phyloP scores from a whole-genome alignment of 2,888 invertebrate genomes.

The Toxonevra muliebris region DNA sequence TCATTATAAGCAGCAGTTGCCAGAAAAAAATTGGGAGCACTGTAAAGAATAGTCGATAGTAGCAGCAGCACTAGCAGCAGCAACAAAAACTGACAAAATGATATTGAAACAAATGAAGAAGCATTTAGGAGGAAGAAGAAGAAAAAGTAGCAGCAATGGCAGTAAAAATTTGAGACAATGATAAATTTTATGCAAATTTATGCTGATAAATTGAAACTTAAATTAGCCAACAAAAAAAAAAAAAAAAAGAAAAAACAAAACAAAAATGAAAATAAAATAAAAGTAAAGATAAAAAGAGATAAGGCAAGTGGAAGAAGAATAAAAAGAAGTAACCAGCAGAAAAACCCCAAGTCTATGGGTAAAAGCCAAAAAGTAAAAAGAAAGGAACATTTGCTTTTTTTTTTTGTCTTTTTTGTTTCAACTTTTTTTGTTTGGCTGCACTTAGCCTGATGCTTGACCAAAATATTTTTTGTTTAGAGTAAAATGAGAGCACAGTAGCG shows the following conservation, averaged over 20 bases:
- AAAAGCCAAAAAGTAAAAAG: too few relatives aligned
- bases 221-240: constrained; percentile 28
- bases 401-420: neutral
- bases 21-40: neutral
- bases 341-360: neutral
- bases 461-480: neutral
- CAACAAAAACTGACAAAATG: neutral
- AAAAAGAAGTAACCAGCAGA: constrained; percentile 8
- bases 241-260: neutral
- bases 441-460: constrained; percentile 18
- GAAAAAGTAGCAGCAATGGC: neutral
- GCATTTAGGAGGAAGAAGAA: neutral
- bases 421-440: too few relatives aligned
- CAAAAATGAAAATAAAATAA: constrained; percentile 4
- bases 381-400: too few relatives aligned
- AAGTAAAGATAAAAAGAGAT: constrained; percentile 4
- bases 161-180: constrained; percentile 29
- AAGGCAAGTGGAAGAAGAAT: neutral
- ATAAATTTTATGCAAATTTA: constrained; percentile 38
- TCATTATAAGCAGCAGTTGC: constrained; percentile 5
- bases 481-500: too few relatives aligned
- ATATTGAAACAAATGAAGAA: neutral
- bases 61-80: constrained; percentile 3
- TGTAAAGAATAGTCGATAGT: neutral
- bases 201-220: constrained; percentile 39